Evolutionary conservation across 2,797 vertebrate genomes (phyloP).

Genomic region (Myotis findleyi): DNA sequence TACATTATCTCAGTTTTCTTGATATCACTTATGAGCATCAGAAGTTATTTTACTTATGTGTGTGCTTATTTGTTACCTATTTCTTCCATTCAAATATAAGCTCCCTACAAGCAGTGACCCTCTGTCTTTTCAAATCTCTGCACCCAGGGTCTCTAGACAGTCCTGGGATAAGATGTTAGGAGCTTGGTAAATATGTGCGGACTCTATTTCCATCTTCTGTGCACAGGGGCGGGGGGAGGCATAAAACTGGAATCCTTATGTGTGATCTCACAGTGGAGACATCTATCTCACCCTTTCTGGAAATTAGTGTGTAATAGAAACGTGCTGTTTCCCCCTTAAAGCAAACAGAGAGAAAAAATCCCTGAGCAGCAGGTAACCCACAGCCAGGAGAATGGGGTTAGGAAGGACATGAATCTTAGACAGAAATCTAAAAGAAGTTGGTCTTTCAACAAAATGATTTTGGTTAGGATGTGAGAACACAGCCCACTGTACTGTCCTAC

Average conservation of each 20-base stretch:
- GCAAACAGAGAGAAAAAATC: background rate
- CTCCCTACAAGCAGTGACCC: background rate
- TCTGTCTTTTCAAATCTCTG: constrained; percentile 18
- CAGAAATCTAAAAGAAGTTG: constrained; percentile 28
- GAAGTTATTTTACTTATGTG: background rate
- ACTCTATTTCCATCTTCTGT: background rate
- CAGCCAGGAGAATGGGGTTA: background rate
- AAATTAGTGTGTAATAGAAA: background rate
- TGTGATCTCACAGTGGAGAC: background rate
- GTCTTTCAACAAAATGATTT: constrained; percentile 58
- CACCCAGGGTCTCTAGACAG: background rate
- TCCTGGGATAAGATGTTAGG: background rate
- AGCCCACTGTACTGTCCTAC: constrained; percentile 11
- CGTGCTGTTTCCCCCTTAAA: background rate
- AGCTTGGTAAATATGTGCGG: background rate
- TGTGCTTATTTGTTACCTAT: background rate
- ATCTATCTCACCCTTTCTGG: background rate
- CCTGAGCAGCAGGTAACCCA: background rate
- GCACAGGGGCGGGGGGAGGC: background rate
- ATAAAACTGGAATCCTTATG: background rate
- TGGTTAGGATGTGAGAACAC: constrained; percentile 46
- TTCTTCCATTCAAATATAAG: background rate
- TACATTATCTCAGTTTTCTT: background rate
- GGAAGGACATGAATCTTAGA: background rate
- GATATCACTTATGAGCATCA: background rate